Percentiles rank a stretch among this genome's conserved stretches.
Conservation (phyloP, 2,113 vertebrate species). For the Meleagris gallopavo region DNA sequence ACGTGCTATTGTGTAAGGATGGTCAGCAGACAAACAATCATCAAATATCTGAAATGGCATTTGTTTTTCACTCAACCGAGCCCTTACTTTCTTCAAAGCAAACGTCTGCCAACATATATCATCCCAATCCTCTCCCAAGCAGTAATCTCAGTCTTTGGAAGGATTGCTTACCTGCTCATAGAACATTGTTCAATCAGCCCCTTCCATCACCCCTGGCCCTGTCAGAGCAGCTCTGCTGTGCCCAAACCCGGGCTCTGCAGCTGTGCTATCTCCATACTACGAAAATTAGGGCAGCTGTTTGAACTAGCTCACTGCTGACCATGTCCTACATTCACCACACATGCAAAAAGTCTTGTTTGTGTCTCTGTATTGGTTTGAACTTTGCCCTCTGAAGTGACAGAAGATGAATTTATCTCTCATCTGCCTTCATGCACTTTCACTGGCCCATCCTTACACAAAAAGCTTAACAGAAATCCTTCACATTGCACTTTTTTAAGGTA, state of each 20-base stretch:
- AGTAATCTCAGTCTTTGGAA: not conserved
- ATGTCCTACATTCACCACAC: not conserved
- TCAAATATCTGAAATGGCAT: not conserved
- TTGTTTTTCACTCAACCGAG: not conserved
- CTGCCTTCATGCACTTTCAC: not conserved
- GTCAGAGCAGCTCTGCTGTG: not conserved
- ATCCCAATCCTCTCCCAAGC: not conserved
- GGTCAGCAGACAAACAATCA: not conserved
- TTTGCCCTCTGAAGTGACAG: slow-evolving; percentile 10
- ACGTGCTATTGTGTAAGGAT: accelerated
- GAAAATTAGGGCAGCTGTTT: slow-evolving; percentile 34
- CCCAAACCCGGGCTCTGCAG: slow-evolving; percentile 2
- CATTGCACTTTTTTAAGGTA: not conserved
- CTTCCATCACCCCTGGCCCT: not conserved
- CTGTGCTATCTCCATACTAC: not conserved
- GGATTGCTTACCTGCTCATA: slow-evolving; percentile 5
- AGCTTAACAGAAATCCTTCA: not conserved
- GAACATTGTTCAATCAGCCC: not conserved
- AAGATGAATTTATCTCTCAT: slow-evolving; percentile 24
- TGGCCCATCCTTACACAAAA: not conserved
- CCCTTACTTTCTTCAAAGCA: not conserved
- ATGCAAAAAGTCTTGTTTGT: not conserved
- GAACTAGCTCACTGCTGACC: slow-evolving; percentile 50
- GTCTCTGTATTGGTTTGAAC: slow-evolving; percentile 21
- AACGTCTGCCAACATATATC: not conserved